Evolutionary conservation across 2,113 vertebrate genomes (phyloP), one percentile per base, ranked within the genome.

Genomic region (Eudyptes chrysolophus): DNA sequence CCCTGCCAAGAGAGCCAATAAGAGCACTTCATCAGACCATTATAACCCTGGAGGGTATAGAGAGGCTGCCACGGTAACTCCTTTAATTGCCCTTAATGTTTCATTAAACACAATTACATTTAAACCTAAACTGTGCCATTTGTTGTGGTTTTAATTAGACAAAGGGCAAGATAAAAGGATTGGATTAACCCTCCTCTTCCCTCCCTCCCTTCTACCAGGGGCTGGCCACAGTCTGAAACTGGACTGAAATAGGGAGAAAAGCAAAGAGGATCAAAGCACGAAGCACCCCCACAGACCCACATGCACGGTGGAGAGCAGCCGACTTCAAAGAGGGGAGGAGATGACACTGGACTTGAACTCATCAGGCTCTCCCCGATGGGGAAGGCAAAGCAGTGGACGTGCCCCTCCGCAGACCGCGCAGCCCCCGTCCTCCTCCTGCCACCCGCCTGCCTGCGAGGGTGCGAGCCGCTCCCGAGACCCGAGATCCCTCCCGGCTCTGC

Each of bases 21-120:
- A 94, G 92, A 97, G 94, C 95, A 96, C 95, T 98, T 97, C 93
- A 96, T 98, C 97, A 97, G 96, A 65, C 95, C 87, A 66, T 96
- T 97, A 97, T 92, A 98, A 94, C 95, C 96, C 92, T 97, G 93
- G 97, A 97, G 97, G 97, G 96, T 97, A 94, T 49, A 94, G 92
- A 96, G 89, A 97, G 90, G 96, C 96, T 97, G 96, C 95, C 94
- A 96, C 96, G 52, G 96, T 96, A 96, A 87, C 96, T 96, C 92
- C 95, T 97, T 97, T 98, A 97, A 98, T 98, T 98, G 97, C 96
- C 96, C 97, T 97, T 98, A 98, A 98, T 98, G 97, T 98, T 98
- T 97, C 97, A 98, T 98, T 98, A 98, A 97, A 97, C 97, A 97
- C 97, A 98, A 98, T 98, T 98, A 98, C 97, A 97, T 97, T 97